Base-by-base conservation (phyloP, 2,797 vertebrate genomes). In the Poecilia velifera region DNA sequence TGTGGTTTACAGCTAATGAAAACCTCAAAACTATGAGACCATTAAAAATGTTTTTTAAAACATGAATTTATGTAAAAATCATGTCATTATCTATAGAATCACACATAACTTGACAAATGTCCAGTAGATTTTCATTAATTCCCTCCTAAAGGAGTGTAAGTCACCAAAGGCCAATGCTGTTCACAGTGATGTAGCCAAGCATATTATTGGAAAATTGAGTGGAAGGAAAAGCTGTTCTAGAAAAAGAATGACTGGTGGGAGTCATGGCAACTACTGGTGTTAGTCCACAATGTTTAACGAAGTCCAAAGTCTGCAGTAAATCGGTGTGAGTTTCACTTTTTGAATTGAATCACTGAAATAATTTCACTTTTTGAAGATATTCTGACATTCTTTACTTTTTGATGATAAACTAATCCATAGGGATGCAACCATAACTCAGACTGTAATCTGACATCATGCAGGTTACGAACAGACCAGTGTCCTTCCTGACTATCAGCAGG, bases 401-500 rank as follows among this genome's bases (percentile, higher is more conserved):
- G 36, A 41, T 68, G 36, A 68, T 41, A 68, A 41, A 12, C 64
- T 71, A 46, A 46, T 45, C 68, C 13, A 71, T 7, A 16, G 41
- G n/a, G 68, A 71, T 45, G 41, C 41, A 71, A 71, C 12, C 2
- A 0, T 71, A 9, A 31, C 43, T 72, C 66, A n/a, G 39, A n/a
- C 41, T 70, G 9, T 43, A 70, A 25, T 70, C 7, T 53, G 28
- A 82, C 70, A 87, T 78, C 73, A 9, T 71, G 46, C 49, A 62
- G 46, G 78, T 25, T 13, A 31, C 72, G 49, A 13, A 6, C 28
- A 73, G 39, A 34, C 13, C 28, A 66, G n/a, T n/a, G 97, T 97
- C 97, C 78, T 94, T 98, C 73, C 94, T 98, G 68, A 91, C 94
- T 9, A 87, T 95, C 88, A 95, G 96, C 93, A 94, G 96, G 91